Evolutionary conservation across 2,113 vertebrate species (phyloP).

Genomic region (Opisthocomus hoazin): DNA sequence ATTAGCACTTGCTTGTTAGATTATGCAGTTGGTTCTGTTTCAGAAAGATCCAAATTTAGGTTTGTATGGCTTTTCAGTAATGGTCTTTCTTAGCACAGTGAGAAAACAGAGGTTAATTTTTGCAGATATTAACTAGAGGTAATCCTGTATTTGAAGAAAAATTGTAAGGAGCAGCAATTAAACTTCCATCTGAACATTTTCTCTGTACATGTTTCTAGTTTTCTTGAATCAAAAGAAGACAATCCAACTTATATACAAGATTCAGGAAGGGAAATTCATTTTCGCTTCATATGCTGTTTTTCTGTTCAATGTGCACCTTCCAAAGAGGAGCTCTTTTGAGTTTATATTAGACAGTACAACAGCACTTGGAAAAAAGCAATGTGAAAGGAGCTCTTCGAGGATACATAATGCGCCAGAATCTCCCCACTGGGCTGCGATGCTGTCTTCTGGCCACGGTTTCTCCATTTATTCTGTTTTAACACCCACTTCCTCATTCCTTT

Average conservation of each 20-base stretch:
- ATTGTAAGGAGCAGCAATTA: not conserved
- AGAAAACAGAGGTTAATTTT: conserved; percentile 25
- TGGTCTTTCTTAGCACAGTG: not conserved
- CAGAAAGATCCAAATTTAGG: conserved; percentile 53
- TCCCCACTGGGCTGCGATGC: not conserved
- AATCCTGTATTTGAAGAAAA: not conserved
- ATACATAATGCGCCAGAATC: not conserved
- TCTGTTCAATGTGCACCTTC: not conserved
- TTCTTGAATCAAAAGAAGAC: not conserved
- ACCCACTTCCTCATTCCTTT: not conserved
- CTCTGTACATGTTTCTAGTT: not conserved
- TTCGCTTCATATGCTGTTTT: not conserved
- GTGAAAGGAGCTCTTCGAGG: not conserved
- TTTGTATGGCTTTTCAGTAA: not conserved
- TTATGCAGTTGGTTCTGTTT: conserved; percentile 53
- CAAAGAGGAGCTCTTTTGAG: not conserved
- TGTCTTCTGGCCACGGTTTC: not conserved
- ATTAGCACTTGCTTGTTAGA: conserved; percentile 27
- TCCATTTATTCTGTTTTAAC: not conserved
- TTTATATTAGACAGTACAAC: not conserved
- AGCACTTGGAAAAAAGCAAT: not conserved
- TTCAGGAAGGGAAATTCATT: not conserved
- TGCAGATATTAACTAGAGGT: not conserved
- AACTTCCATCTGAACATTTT: not conserved
- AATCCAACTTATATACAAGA: not conserved